A percentile compares a stretch with the other conserved stretches of the same genome.
These are phyloP conservation scores for Oxyura jamaicensis DNA, from an alignment of 2,113 vertebrate genomes.

Conservation along the genomic window DNA sequence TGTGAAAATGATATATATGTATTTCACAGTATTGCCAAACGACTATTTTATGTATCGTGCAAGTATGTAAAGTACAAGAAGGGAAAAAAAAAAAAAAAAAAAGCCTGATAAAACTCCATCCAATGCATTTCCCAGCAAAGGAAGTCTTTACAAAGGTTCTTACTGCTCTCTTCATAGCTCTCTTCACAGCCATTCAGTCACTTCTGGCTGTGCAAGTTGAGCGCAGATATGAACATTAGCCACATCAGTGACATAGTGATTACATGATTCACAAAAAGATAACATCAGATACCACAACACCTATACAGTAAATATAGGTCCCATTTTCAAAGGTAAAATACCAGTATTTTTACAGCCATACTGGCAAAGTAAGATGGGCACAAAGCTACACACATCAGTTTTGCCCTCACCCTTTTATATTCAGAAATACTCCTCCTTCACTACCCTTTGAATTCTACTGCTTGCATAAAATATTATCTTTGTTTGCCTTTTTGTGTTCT, in stretches of 20 bases:
- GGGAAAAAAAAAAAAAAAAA: background rate
- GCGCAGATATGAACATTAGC: rapidly evolving
- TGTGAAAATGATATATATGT: background rate
- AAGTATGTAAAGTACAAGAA: too few relatives aligned
- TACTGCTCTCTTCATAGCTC: background rate
- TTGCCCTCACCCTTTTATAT: background rate
- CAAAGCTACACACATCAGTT: background rate
- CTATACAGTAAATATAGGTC: rapidly evolving
- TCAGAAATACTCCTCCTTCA: background rate
- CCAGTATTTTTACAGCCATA: background rate
- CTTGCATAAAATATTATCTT: background rate
- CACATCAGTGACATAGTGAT: rapidly evolving
- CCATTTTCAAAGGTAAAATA: background rate
- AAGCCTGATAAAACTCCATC: background rate
- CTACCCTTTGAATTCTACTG: background rate
- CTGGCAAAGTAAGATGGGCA: background rate
- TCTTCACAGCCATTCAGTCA: background rate
- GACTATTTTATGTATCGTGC: background rate
- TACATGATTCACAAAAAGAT: background rate
- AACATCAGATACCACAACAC: background rate
- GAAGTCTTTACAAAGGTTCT: background rate
- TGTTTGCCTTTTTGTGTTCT: background rate
- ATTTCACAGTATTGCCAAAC: background rate
- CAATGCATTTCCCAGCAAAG: background rate
- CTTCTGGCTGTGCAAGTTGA: background rate